Evolutionary conservation across 1,140 invertebrate genomes (phyloP), one percentile per base, ranked within the genome.

Genomic region (Bombus impatiens): DNA sequence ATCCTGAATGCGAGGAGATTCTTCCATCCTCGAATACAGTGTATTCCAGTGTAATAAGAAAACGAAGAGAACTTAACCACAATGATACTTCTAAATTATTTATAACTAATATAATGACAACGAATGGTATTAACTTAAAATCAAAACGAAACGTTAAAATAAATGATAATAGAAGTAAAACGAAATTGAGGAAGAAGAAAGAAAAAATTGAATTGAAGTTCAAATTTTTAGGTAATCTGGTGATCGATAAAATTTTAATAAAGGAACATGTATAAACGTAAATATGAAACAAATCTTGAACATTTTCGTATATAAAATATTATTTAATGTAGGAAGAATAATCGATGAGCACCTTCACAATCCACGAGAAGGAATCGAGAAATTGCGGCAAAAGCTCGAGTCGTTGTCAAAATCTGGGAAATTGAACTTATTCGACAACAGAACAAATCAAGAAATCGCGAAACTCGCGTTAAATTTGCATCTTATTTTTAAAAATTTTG

Each of bases 191-290:
- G 35, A 84, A 74, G 42, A 87, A 87, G 71, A 91, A 76, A 72
- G 90, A 93, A 12, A 93, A 85, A 47, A 91, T 94, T 47, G 93
- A 93, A 67, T 89, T 94, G n/a, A 94, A 93, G 53, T 93, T 93
- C 62, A 89, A 89, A 65, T 84, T 94, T 28, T 82, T 94, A 70
- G 93, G 92, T 92, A 81, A 88, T 72, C n/a, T 32, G 76, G 22
- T 18, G 25, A 8, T 70, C 35, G 70, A 70, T 47, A 72, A 42
- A 42, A 12, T 40, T n/a, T 40, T 72, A 72, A 47, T 74, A 35
- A 67, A 67, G 15, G 13, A 65, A 32, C n/a, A 5, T 32, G 4
- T 32, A 6, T 32, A 13, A 32, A 65, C 44, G 4, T 47, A 2
- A 65, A 32, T 65, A 35, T n/a, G 59, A n/a, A 62, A n/a, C 59